These are phyloP conservation scores for Lycia hirtaria DNA, from an alignment of 2,888 invertebrate genomes.

Conservation along the genomic window DNA sequence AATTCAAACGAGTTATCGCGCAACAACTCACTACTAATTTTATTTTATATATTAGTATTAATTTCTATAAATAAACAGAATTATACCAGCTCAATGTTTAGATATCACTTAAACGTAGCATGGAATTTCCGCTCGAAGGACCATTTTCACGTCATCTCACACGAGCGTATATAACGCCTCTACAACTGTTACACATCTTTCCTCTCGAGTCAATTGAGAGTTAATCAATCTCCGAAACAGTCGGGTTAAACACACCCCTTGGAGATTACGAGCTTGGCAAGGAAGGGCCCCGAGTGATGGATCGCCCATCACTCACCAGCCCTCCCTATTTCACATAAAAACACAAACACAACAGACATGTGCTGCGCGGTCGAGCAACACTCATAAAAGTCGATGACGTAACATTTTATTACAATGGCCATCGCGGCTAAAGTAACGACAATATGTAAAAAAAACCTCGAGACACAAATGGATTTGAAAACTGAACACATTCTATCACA, in stretches of 20 bases:
- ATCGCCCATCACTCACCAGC: slow-evolving; percentile 26
- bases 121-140: slow-evolving; percentile 3
- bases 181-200: slow-evolving; percentile 23
- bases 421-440: slow-evolving; percentile 41
- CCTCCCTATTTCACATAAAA: slow-evolving; percentile 17
- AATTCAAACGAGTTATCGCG: slow-evolving; percentile 12
- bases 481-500: slow-evolving; percentile 32
- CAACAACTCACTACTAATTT: slow-evolving; percentile 2
- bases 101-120: neutral
- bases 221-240: slow-evolving; percentile 36
- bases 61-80: neutral
- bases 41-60: neutral
- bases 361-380: slow-evolving; percentile 10
- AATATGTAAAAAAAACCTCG: slow-evolving; percentile 39
- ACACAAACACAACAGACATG: slow-evolving; percentile 15
- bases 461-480: slow-evolving; percentile 30
- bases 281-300: slow-evolving; percentile 38
- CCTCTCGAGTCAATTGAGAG: slow-evolving; percentile 24
- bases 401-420: slow-evolving; percentile 37
- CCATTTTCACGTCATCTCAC: neutral
- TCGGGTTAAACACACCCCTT: slow-evolving; percentile 31
- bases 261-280: slow-evolving; percentile 29
- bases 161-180: neutral
- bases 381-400: slow-evolving; percentile 37
- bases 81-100: no score